Base-by-base conservation (phyloP, 1,140 invertebrate species). In the Megathymus violae region DNA sequence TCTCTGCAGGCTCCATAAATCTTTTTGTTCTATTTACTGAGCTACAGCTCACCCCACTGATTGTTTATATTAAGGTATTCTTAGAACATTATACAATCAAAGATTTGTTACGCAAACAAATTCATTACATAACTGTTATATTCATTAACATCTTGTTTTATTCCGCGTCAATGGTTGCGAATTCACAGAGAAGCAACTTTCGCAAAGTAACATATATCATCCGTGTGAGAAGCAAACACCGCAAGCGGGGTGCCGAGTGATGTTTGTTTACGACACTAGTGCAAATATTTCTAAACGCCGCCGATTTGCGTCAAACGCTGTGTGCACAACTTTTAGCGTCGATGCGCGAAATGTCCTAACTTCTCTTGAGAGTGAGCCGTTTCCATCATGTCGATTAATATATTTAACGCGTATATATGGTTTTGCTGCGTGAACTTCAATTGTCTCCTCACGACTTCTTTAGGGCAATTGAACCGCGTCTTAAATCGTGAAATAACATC, bases 221-320 rank as follows among this genome's bases (percentile, higher is more conserved):
- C n/a, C n/a, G n/a, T n/a, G n/a, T n/a, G n/a, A n/a, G 63, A 43
- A 40, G 31, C 31, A 60, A 60, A 15, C 44, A 60, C 56, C 43
- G 56, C 43, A 17, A 16, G 31, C 15, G 22, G 3, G 43, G 11
- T 40, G 40, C 16, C 17, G 9, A 17, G 11, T 48, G 40, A 43
- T 50, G 51, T 71, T 62, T 68, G 61, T 71, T 70, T 68, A 71
- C 50, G 31, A 40, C 52, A 52, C 44, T 41, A 44, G 46, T 56
- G 51, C 56, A 44, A 64, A 71, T 67, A 65, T 70, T 67, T 62
- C 64, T 41, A 65, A 71, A 56, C 51, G 46, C 13, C 51, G 46
- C 13, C 52, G 63, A 68, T 64, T 69, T 78, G 72, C 75, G 75
- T 78, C 75, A 75, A 56, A 43, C 14, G 51, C 31, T 75, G 66